These are phyloP conservation scores for Trichonephila clavata DNA, from an alignment of 1,140 invertebrate species.

Conservation along the genomic window DNA sequence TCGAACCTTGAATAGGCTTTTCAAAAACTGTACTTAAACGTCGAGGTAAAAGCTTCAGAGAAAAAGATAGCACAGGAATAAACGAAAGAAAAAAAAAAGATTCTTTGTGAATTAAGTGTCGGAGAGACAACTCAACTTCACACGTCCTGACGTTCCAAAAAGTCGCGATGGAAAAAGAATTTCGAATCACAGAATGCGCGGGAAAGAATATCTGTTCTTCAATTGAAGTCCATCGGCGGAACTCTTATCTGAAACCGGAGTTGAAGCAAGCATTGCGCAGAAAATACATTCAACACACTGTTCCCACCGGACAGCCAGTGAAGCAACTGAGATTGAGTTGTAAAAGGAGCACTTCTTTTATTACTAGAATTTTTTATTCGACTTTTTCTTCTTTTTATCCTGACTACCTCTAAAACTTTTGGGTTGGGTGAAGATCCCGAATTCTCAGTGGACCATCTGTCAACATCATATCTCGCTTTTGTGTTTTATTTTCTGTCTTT, in stretches of 20 bases:
- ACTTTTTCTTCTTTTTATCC: not conserved
- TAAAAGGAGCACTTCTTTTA: conserved; percentile 25
- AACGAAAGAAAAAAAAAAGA: not conserved
- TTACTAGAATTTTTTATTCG: conserved; percentile 3
- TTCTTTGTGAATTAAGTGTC: not conserved
- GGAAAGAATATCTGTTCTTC: conserved; percentile 9
- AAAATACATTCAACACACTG: conserved; percentile 42
- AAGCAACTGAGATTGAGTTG: conserved; percentile 47
- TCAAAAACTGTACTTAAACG: too few relatives aligned
- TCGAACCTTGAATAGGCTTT: too few relatives aligned
- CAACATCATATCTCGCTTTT: conserved; percentile 64
- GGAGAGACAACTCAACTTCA: not conserved
- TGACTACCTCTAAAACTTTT: conserved; percentile 4
- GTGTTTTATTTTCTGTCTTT: conserved; percentile 55
- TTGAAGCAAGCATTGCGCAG: conserved; percentile 28
- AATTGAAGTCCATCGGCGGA: conserved; percentile 55
- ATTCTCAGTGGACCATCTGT: conserved; percentile 61
- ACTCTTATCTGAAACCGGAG: conserved; percentile 42
- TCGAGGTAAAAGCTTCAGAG: too few relatives aligned
- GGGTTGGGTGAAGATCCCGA: conserved; percentile 1
- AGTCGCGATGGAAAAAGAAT: not conserved
- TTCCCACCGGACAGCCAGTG: conserved; percentile 36
- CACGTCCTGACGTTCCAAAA: not conserved
- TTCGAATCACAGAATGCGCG: conserved; percentile 2
- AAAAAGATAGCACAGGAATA: too few relatives aligned